Conservation (phyloP, 2,797 vertebrate species). For the Gila robusta region DNA sequence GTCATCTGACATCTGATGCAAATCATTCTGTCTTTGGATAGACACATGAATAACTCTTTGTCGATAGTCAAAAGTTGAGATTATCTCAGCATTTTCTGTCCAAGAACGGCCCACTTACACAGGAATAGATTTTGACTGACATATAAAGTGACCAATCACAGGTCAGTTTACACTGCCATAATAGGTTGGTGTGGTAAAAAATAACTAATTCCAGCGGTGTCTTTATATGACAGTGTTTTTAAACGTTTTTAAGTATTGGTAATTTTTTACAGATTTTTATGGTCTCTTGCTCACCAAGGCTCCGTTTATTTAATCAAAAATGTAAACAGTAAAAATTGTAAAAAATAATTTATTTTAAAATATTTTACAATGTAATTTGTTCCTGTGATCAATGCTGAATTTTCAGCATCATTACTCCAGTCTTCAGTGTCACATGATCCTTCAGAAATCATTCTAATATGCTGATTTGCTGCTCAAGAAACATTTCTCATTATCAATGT, state of each 20-base stretch:
- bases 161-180: neutral
- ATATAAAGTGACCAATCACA: neutral
- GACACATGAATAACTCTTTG: neutral
- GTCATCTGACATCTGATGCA: constrained; percentile 22
- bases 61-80: neutral
- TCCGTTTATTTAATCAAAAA: neutral
- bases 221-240: neutral
- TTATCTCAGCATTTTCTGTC: neutral
- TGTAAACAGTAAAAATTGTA: neutral
- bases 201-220: neutral
- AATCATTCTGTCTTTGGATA: neutral
- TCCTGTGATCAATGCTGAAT: neutral
- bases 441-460: neutral
- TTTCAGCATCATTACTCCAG: neutral
- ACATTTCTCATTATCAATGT: no score
- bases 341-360: no score
- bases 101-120: neutral
- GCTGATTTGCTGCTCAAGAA: neutral
- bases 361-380: no score
- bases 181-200: neutral
- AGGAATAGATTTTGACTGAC: neutral
- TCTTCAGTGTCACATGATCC: constrained; percentile 3
- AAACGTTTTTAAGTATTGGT: neutral
- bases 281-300: neutral
- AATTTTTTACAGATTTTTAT: neutral